Evolutionary conservation across 2,113 vertebrate genomes (phyloP).

Genomic region (Zosterops lateralis): DNA sequence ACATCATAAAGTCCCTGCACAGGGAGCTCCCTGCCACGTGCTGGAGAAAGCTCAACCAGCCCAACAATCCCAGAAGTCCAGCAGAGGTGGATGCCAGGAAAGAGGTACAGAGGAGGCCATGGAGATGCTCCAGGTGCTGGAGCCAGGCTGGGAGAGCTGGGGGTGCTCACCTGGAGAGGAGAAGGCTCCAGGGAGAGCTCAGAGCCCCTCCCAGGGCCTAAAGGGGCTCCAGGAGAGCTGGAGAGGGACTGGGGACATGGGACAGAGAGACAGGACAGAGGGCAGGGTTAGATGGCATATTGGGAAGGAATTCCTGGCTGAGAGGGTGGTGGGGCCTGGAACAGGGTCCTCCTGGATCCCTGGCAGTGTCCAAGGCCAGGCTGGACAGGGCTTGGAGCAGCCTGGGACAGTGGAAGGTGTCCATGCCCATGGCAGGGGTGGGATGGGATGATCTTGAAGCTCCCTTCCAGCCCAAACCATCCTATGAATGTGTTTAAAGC

Average conservation of each 20-base stretch:
- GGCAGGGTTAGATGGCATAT: rapidly evolving
- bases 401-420: not conserved
- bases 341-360: not conserved
- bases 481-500: not conserved
- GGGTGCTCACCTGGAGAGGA: not conserved
- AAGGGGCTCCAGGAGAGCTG: not conserved
- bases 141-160: not conserved
- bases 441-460: not conserved
- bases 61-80: rapidly evolving
- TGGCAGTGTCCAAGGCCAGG: not conserved
- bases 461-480: not conserved
- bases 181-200: not conserved
- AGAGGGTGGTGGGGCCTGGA: rapidly evolving
- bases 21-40: rapidly evolving
- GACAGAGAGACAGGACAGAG: not conserved
- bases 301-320: not conserved
- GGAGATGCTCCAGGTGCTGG: not conserved
- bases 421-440: not conserved
- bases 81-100: not conserved
- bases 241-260: not conserved
- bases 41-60: not conserved
- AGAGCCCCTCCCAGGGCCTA: rapidly evolving
- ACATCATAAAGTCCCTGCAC: rapidly evolving
- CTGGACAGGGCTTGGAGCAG: rapidly evolving
- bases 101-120: not conserved